Evolutionary conservation across 2,113 vertebrate species (phyloP), one percentile per base, ranked within the genome.

Genomic region (Passerina amoena): DNA sequence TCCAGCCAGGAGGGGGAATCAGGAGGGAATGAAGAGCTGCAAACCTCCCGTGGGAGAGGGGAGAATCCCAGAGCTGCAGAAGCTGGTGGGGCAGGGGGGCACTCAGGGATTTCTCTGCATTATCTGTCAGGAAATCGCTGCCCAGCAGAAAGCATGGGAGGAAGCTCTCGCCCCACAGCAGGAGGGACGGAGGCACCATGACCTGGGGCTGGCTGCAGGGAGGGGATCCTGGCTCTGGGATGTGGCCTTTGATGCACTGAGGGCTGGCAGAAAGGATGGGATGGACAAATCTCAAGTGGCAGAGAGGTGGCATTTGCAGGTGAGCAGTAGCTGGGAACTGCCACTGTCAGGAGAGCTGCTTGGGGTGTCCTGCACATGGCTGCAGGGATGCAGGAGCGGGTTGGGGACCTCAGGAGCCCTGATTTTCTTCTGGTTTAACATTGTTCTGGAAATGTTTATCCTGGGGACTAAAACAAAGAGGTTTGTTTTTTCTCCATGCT

Each of bases 201-300:
- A 7, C 0, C 0, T 12, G 24, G 33, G 42, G 37, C 21, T 61
- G 54, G 50, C 23, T 27, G 64, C 77, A 47, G 35, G 40, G 69
- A 92, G 64, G 27, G 30, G 30, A 75, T 16, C n/a, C 24, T 1
- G 60, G 28, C 17, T 25, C 10, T 31, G 47, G 54, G 25, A 78
- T 17, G 6, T 27, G 56, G 28, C 47, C 17, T 77, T 68, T n/a
- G 12, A 8, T 0, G 0, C 45, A 23, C 8, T 5, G 35, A 38
- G 51, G 12, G 4, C 13, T 28, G 50, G 61, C 9, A 66, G 53
- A 53, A 68, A 54, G 37, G 22, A 78, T 1, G 28, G 25, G 3
- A 44, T 51, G 9, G 3, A 15, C 48, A 63, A 59, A 12, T 18
- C 37, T 18, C 21, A 54, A 11, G 25, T 15, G 54, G 17, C 28